phyloP scores from a whole-genome alignment of 2,797 vertebrate species.

The Tapera naevia region DNA sequence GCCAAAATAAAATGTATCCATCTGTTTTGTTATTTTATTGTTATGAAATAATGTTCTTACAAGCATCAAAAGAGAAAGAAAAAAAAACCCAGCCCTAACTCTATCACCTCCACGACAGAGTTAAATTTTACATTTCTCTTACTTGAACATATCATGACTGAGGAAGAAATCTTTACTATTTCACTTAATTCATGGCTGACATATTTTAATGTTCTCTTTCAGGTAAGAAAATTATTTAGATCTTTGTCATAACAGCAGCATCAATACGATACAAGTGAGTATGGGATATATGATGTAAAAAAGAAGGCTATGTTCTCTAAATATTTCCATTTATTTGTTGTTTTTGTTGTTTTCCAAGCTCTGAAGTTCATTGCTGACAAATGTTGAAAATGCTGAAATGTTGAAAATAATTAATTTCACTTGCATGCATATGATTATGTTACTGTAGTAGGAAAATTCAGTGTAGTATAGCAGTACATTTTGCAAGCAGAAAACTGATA shows the following conservation, averaged over 20 bases:
- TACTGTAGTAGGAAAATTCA: neutral
- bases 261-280: neutral
- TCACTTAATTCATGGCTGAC: neutral
- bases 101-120: neutral
- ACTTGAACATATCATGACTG: neutral
- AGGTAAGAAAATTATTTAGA: neutral
- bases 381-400: too few species aligned
- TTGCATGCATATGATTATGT: neutral
- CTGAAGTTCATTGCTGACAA: neutral
- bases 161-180: neutral
- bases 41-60: neutral
- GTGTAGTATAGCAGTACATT: neutral
- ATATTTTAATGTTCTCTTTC: neutral
- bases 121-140: neutral
- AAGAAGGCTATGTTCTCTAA: neutral
- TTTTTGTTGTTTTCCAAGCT: neutral
- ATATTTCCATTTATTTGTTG: neutral
- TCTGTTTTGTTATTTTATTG: neutral
- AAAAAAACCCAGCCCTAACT: neutral
- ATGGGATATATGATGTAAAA: neutral
- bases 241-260: neutral
- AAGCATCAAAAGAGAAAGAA: neutral
- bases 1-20: neutral
- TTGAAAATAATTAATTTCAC: neutral
- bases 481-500: neutral